Percentiles rank a stretch among this genome's conserved stretches.
Conservation (phyloP, 1,140 invertebrate species). For the Doryteuthis pealeii region DNA sequence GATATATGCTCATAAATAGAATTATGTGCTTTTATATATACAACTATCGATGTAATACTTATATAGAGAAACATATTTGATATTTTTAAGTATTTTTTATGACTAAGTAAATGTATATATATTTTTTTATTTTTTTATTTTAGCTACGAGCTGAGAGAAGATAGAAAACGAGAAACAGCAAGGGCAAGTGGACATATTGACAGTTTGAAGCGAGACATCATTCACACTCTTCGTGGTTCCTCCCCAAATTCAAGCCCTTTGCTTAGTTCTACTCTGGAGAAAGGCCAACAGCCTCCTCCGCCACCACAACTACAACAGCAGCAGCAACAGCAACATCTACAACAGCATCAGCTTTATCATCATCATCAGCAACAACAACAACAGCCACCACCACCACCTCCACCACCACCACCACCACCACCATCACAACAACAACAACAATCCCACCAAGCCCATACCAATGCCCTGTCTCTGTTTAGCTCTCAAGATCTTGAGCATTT, state of each 20-base stretch:
- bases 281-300: constrained; percentile 13
- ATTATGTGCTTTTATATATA: no score
- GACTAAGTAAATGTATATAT: background rate
- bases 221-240: constrained; percentile 38
- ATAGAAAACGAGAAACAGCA: constrained; percentile 62
- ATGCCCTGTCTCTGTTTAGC: constrained; percentile 29
- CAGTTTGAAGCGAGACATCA: constrained; percentile 62
- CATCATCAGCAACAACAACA: constrained; percentile 14
- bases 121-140: constrained; percentile 20
- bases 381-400: no score
- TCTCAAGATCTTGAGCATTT: constrained; percentile 52
- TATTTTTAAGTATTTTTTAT: no score
- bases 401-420: no score
- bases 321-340: background rate
- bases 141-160: constrained; percentile 66
- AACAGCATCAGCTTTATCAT: no score
- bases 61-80: no score
- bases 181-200: constrained; percentile 62
- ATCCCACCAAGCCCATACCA: constrained; percentile 8
- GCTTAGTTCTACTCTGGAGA: background rate
- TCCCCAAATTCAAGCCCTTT: constrained; percentile 16
- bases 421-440: constrained; percentile 15
- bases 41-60: no score
- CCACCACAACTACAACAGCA: constrained; percentile 11
- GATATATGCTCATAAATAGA: no score